Evolutionary conservation across 2,113 vertebrate genomes (phyloP).

Genomic region (Rostratula benghalensis): DNA sequence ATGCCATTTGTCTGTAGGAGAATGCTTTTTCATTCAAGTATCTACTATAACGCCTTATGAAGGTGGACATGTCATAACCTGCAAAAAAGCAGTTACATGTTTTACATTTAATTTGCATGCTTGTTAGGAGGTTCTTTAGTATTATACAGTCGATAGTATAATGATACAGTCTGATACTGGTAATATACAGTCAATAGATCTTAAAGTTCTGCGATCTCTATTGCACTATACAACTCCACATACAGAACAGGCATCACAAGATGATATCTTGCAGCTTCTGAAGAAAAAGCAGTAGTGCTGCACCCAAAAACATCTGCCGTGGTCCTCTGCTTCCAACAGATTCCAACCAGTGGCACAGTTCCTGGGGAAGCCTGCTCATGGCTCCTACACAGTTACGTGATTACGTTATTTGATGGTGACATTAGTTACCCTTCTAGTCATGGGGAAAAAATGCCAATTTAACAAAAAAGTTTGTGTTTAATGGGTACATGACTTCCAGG

Average conservation of each 20-base stretch:
- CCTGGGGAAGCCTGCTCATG: neutral
- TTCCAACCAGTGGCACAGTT: neutral
- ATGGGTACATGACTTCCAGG: neutral
- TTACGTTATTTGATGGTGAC: neutral
- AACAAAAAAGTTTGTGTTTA: neutral
- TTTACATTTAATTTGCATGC: neutral
- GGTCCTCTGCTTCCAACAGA: neutral
- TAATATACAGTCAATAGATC: neutral
- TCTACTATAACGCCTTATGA: constrained; percentile 87
- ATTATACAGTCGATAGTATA: neutral
- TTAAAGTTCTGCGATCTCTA: neutral
- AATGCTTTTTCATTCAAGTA: constrained; percentile 99
- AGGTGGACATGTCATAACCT: constrained; percentile 67
- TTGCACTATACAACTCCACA: neutral
- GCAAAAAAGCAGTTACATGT: neutral
- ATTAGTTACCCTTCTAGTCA: neutral
- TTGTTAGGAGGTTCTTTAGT: neutral
- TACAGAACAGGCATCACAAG: neutral
- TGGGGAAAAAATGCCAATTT: rapidly evolving
- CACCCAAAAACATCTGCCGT: neutral
- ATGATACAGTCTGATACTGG: no score
- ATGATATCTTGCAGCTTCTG: neutral
- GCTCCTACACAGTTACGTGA: neutral
- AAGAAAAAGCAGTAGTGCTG: neutral
- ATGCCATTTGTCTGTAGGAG: constrained; percentile 98